These are phyloP conservation scores for Grammomys dolichurus DNA, from an alignment of 2,113 vertebrate genomes.

Conservation along the genomic window DNA sequence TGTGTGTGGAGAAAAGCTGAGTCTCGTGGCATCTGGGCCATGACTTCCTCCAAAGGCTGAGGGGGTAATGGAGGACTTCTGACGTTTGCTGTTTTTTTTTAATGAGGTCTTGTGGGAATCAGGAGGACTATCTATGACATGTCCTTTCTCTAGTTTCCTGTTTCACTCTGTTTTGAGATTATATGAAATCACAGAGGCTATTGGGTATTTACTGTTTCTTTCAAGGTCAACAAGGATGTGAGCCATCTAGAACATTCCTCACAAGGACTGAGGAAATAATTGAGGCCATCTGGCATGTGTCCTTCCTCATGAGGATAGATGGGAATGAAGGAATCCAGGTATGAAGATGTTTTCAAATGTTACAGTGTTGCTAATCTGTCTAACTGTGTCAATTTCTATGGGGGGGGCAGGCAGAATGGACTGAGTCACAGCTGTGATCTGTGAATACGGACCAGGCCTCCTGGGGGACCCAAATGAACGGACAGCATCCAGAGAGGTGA, in stretches of 20 bases:
- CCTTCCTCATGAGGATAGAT: neutral
- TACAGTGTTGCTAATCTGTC: too few relatives aligned
- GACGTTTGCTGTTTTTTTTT: neutral
- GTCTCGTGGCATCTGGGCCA: neutral
- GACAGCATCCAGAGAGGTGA: neutral
- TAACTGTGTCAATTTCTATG: neutral
- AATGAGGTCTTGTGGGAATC: neutral
- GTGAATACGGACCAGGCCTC: neutral
- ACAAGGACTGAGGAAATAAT: too few relatives aligned
- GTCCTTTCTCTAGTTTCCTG: too few relatives aligned
- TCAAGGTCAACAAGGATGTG: too few relatives aligned
- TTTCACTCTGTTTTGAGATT: too few relatives aligned
- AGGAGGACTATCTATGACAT: neutral
- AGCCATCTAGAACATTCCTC: neutral
- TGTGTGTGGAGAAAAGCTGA: accelerated
- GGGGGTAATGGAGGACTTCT: neutral
- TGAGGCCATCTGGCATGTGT: accelerated
- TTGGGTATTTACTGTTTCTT: neutral
- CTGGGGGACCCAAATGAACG: neutral
- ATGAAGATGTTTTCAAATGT: neutral
- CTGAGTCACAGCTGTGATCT: neutral
- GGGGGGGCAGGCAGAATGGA: too few relatives aligned
- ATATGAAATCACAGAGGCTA: neutral
- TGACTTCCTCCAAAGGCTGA: neutral
- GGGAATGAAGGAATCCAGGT: too few relatives aligned